These are phyloP conservation scores for Naso thynnoides DNA, from an alignment of 2,797 vertebrate genomes.

Conservation along the genomic window DNA sequence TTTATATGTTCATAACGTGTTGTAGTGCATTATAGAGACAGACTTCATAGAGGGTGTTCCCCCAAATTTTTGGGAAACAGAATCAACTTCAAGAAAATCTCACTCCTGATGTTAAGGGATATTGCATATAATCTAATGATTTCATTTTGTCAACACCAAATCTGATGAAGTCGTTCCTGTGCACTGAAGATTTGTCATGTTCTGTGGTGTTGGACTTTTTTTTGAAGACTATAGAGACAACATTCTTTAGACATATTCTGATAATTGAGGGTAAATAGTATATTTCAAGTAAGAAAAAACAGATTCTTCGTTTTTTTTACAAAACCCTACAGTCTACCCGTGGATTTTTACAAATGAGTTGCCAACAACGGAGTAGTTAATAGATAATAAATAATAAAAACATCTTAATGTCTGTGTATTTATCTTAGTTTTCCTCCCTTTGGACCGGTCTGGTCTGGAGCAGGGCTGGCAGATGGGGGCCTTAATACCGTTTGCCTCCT, in stretches of 20 bases:
- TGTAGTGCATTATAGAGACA: too few species aligned
- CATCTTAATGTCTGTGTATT: too few species aligned
- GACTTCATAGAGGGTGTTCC: too few species aligned
- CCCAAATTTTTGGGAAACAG: too few species aligned
- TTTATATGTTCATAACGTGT: too few species aligned
- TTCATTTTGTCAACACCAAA: background rate
- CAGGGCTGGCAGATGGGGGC: conserved; percentile 68
- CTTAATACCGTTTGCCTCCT: conserved; percentile 73
- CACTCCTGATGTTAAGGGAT: too few species aligned
- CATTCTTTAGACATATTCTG: background rate
- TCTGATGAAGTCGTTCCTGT: background rate
- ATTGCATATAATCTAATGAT: too few species aligned
- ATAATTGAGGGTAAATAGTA: background rate
- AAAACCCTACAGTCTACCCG: background rate
- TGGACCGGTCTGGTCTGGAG: conserved; percentile 59
- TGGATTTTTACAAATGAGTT: background rate
- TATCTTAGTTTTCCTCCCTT: conserved; percentile 14
- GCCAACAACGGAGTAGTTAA: background rate
- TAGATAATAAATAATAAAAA: too few species aligned
- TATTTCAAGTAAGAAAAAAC: background rate
- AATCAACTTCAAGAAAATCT: background rate
- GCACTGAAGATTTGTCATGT: background rate
- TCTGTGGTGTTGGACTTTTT: background rate
- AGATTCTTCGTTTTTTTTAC: background rate
- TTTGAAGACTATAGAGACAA: background rate